A percentile compares a stretch with the other conserved stretches of the same genome.
Evolutionary conservation across 2,888 invertebrate species (phyloP).

Genomic region (Nasonovia ribisnigri): DNA sequence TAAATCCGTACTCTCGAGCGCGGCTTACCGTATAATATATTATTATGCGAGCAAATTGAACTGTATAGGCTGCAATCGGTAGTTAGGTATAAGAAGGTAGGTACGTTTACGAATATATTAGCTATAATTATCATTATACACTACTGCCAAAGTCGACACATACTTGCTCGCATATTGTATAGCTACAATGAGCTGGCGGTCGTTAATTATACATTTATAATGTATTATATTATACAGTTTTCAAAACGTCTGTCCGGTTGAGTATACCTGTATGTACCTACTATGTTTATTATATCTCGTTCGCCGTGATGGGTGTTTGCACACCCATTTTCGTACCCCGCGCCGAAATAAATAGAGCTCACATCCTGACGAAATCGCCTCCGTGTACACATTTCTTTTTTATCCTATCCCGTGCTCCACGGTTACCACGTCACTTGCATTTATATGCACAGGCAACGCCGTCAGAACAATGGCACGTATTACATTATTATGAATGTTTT

Average conservation of each 20-base stretch:
- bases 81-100: not conserved
- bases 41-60: not conserved
- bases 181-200: not conserved
- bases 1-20: not conserved
- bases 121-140: not conserved
- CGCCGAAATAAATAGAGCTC: constrained; percentile 55
- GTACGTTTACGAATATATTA: not conserved
- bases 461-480: not conserved
- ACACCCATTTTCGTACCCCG: constrained; percentile 6
- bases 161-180: not conserved
- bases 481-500: constrained; percentile 30
- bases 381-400: not conserved
- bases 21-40: not conserved
- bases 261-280: not conserved
- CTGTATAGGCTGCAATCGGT: not conserved
- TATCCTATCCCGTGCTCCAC: not conserved
- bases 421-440: constrained; percentile 29
- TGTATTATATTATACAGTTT: not conserved
- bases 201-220: constrained; percentile 12
- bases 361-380: constrained; percentile 33
- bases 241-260: constrained; percentile 29
- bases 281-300: not conserved
- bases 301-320: not conserved
- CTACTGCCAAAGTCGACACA: not conserved
- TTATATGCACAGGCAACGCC: not conserved